phyloP scores from a whole-genome alignment of 2,113 vertebrate species.

The Aepyceros melampus region DNA sequence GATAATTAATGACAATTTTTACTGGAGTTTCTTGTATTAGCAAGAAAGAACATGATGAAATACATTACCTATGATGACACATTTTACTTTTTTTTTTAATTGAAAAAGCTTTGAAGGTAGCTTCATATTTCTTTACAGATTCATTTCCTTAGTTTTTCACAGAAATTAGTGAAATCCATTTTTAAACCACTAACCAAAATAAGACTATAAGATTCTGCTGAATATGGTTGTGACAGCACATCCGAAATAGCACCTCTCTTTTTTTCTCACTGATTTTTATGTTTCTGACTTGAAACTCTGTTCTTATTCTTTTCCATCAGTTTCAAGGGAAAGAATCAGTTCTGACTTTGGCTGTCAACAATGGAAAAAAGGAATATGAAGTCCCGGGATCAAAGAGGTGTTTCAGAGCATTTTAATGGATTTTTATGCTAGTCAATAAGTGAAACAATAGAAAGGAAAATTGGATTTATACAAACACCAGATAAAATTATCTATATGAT shows the following conservation, averaged over 20 bases:
- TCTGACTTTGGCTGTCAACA: background rate
- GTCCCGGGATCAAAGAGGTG: background rate
- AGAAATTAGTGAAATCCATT: conserved; percentile 5
- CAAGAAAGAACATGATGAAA: background rate
- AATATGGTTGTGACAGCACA: background rate
- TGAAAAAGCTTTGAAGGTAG: background rate
- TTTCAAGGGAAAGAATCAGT: conserved; percentile 21
- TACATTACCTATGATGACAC: background rate
- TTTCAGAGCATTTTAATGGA: background rate
- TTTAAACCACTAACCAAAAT: background rate
- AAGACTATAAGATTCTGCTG: background rate
- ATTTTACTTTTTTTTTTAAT: background rate
- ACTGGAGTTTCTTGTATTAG: background rate
- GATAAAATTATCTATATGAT: background rate
- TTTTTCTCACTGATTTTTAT: background rate
- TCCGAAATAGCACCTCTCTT: background rate
- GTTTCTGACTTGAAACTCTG: background rate
- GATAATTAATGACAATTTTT: background rate
- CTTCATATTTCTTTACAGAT: background rate
- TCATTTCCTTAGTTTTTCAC: background rate
- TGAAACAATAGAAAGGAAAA: background rate
- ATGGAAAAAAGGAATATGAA: background rate
- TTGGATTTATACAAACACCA: background rate
- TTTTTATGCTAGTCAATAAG: background rate
- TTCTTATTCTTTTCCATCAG: background rate